phyloP scores from a whole-genome alignment of 2,797 vertebrate genomes.

The Helarctos malayanus region DNA sequence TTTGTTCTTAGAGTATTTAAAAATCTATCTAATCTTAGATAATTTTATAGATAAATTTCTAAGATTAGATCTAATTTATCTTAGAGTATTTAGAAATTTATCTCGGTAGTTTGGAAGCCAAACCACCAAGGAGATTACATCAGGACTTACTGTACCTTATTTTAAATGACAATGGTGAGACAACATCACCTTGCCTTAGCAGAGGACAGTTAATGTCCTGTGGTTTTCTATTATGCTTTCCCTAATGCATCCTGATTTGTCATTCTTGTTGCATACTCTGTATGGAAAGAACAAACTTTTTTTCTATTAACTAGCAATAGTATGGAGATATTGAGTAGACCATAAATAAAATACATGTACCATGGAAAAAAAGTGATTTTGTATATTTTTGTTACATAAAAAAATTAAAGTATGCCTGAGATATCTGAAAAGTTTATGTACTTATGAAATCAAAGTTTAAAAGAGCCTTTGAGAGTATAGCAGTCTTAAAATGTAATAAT shows the following conservation, averaged over 20 bases:
- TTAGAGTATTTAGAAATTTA: constrained; percentile 8
- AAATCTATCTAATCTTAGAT: neutral
- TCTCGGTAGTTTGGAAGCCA: neutral
- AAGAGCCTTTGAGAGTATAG: neutral
- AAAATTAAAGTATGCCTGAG: neutral
- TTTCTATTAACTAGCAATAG: neutral
- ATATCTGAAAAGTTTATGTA: neutral
- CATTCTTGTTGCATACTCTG: neutral
- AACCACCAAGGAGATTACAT: neutral
- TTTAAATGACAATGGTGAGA: neutral
- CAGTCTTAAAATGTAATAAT: neutral
- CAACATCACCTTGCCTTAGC: neutral
- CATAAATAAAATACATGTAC: neutral
- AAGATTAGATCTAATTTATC: neutral
- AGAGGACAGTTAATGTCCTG: neutral
- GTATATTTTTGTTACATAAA: neutral
- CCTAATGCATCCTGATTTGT: neutral
- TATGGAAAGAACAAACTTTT: neutral
- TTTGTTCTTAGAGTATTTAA: constrained; percentile 9
- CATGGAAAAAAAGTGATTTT: neutral
- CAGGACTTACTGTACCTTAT: neutral
- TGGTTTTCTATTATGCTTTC: neutral
- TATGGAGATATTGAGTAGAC: neutral
- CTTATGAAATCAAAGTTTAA: neutral
- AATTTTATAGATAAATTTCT: neutral